Evolutionary conservation across 2,888 invertebrate genomes (phyloP), one percentile per base, ranked within the genome.

Genomic region (Choristoneura rosaceana): DNA sequence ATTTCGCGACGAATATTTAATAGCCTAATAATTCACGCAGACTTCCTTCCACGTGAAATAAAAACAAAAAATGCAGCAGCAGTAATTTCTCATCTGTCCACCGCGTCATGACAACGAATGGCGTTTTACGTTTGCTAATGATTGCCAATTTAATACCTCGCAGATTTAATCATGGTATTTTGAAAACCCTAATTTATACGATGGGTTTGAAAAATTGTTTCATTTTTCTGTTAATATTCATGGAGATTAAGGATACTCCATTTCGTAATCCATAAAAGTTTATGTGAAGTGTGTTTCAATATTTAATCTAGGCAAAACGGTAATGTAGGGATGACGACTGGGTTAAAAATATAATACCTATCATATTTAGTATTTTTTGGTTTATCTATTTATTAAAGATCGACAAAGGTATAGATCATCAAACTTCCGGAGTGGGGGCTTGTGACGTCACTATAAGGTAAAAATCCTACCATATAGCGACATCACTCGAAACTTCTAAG

Each of bases 101-200:
- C 45, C 45, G 58, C 63, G 60, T 65, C n/a, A 55, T 50, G 71
- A 58, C 38, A 50, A 73, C 68, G 58, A 73, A 68, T 50, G 68
- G 71, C 68, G 38, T 33, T 45, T 58, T 43, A 12, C 38, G 45
- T 9, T 58, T 43, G 69, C 64, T 69, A 69, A 73, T 60, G 60
- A 65, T 65, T 45, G 52, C 61, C 65, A 70, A 62, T 69, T 70
- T 69, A 69, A 71, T 71, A 45, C 59, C 17, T 45, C 15, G 34
- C 45, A 67, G 62, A 68, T 68, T 68, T 73, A 63, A 68, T 68
- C 62, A 68, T 41, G 25, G 17, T 43, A 41, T 50, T 47, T 47
- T 60, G 58, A 58, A 45, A 58, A 47, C 60, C 7, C 59, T 34
- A 2, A n/a, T 41, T 60, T 60, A 34, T 34, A n/a, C 1, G 3